These are phyloP conservation scores for Notodonta dromedarius DNA, from an alignment of 2,888 invertebrate species.

Conservation along the genomic window DNA sequence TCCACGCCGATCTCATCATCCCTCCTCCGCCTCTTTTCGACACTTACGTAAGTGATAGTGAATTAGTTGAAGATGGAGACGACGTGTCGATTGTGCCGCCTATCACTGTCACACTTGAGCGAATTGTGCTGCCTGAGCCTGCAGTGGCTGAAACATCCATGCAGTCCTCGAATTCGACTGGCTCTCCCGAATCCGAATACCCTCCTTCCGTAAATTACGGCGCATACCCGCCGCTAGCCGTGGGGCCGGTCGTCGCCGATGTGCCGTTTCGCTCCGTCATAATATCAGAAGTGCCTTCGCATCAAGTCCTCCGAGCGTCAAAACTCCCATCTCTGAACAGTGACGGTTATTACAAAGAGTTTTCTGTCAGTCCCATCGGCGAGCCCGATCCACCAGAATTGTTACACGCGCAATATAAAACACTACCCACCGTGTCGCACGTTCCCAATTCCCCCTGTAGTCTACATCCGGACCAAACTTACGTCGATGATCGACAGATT, in stretches of 20 bases:
- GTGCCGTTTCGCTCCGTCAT: conserved; percentile 53
- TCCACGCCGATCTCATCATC: conserved; percentile 76
- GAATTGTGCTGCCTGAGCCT: conserved; percentile 69
- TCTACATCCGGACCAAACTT: conserved; percentile 72
- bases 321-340: conserved; percentile 52
- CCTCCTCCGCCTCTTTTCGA: conserved; percentile 80
- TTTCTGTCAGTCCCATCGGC: conserved; percentile 67
- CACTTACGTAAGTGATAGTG: conserved; percentile 71
- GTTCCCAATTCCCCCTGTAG: conserved; percentile 77
- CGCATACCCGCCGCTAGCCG: conserved; percentile 61
- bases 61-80: conserved; percentile 53
- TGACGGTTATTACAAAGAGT: conserved; percentile 62
- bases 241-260: conserved; percentile 36
- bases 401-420: conserved; percentile 75
- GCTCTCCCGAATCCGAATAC: conserved; percentile 69
- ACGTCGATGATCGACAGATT: conserved; percentile 50
- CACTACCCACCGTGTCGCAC: conserved; percentile 75
- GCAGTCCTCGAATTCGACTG: conserved; percentile 73
- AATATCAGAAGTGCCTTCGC: conserved; percentile 68
- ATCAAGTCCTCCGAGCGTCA: conserved; percentile 64
- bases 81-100: conserved; percentile 59
- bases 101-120: conserved; percentile 71
- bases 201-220: conserved; percentile 79
- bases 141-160: conserved; percentile 76
- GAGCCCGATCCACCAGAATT: conserved; percentile 70